Evolutionary conservation across 1,140 invertebrate genomes (phyloP).

Genomic region (Philopotamus ludificatus): DNA sequence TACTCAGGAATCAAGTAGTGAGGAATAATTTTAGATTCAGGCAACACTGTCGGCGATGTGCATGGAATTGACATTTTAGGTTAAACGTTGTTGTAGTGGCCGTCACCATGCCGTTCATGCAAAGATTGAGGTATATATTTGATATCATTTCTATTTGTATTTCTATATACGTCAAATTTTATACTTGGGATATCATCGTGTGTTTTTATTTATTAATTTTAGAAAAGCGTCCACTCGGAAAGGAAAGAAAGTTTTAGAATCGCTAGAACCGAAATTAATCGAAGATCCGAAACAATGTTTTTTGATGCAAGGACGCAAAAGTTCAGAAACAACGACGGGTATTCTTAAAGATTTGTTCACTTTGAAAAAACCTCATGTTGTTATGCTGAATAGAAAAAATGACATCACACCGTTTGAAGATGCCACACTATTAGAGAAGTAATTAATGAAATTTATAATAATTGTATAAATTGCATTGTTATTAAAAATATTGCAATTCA

Average conservation of each 20-base stretch:
- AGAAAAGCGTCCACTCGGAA: conserved; percentile 87
- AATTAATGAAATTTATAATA: conserved; percentile 32
- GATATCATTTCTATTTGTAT: background rate
- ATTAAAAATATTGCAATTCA: background rate
- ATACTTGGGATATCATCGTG: too few species aligned
- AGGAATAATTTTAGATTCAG: too few species aligned
- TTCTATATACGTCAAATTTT: background rate
- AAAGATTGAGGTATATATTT: conserved; percentile 51
- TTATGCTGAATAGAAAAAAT: conserved; percentile 78
- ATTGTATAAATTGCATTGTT: background rate
- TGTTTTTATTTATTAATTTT: conserved; percentile 40
- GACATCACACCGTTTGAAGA: conserved; percentile 87
- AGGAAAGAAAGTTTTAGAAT: conserved; percentile 81
- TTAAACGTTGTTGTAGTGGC: background rate
- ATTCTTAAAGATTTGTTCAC: conserved; percentile 86
- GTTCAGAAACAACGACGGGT: conserved; percentile 71
- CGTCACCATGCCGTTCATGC: conserved; percentile 49
- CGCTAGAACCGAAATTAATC: conserved; percentile 82
- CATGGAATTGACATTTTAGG: too few species aligned
- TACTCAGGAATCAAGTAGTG: too few species aligned
- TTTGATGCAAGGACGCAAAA: conserved; percentile 83
- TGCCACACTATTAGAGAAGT: conserved; percentile 75
- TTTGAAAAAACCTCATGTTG: conserved; percentile 82
- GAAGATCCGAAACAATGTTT: conserved; percentile 86
- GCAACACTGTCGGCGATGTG: too few species aligned